A percentile compares a stretch with the other conserved stretches of the same genome.
phyloP scores from a whole-genome alignment of 2,113 vertebrate species.

The Halichoeres trimaculatus region DNA sequence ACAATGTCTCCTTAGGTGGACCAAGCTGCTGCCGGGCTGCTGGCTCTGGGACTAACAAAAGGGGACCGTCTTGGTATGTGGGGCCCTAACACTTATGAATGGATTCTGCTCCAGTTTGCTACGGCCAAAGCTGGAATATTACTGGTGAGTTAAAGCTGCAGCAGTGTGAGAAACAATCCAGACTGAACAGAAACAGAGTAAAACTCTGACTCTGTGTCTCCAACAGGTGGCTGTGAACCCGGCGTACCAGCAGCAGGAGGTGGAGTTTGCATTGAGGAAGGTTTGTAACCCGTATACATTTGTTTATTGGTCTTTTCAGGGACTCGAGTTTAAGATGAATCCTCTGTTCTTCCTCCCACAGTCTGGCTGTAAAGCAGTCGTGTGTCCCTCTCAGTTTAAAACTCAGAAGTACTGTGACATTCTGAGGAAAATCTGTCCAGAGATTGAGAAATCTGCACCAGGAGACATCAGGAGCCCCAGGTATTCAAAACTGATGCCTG shows the following conservation, averaged over 20 bases:
- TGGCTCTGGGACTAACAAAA: constrained; percentile 89
- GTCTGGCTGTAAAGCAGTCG: constrained; percentile 92
- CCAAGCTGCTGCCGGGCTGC: constrained; percentile 88
- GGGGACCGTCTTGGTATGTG: constrained; percentile 94
- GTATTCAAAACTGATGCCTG: constrained; percentile 67
- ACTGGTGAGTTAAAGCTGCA: constrained; percentile 84
- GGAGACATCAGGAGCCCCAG: constrained; percentile 88
- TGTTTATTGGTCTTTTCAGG: neutral
- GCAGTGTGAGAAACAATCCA: neutral
- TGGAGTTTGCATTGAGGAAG: constrained; percentile 88
- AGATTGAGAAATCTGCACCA: constrained; percentile 85
- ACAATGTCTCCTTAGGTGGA: constrained; percentile 86
- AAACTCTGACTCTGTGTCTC: neutral
- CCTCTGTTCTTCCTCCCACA: constrained; percentile 55
- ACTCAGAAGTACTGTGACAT: constrained; percentile 91
- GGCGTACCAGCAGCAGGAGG: constrained; percentile 89
- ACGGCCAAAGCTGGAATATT: constrained; percentile 94
- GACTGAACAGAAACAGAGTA: too few relatives aligned
- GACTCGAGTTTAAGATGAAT: neutral
- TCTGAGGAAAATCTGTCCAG: constrained; percentile 89
- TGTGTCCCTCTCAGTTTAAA: constrained; percentile 90
- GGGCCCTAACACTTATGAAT: constrained; percentile 93
- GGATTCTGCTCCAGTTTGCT: constrained; percentile 92
- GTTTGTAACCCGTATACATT: constrained; percentile 64
- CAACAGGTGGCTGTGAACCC: constrained; percentile 93